Percentiles rank a stretch among this genome's conserved stretches.
Conservation (phyloP, 2,888 invertebrate genomes). For the Celastrina argiolus region DNA sequence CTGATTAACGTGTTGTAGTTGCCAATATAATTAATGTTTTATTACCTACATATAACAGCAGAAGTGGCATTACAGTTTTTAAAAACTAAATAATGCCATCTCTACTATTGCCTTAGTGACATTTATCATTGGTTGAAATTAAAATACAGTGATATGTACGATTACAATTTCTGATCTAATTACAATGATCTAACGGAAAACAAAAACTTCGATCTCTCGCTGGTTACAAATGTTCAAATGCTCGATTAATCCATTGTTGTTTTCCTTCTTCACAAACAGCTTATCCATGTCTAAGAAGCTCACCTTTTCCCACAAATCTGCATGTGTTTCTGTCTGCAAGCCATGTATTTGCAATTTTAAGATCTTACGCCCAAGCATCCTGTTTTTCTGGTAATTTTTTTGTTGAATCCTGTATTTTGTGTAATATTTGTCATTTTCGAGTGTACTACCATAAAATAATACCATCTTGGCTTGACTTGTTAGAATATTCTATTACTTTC, state of each 20-base stretch:
- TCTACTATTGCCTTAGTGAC: background rate
- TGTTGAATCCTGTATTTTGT: too few relatives aligned
- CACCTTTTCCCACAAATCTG: slow-evolving; percentile 15
- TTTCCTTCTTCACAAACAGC: slow-evolving; percentile 21
- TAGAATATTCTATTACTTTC: too few relatives aligned
- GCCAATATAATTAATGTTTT: background rate
- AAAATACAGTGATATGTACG: slow-evolving; percentile 17
- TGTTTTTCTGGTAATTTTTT: background rate
- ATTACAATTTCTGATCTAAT: background rate
- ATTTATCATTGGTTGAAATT: slow-evolving; percentile 25
- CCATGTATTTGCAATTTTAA: background rate
- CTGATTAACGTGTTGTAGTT: background rate
- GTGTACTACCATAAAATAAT: too few relatives aligned
- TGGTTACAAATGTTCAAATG: background rate
- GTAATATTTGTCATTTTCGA: background rate
- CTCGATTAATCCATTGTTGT: slow-evolving; percentile 18
- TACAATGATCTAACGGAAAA: slow-evolving; percentile 5
- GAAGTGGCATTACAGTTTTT: background rate
- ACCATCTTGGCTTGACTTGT: background rate
- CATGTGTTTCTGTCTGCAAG: background rate
- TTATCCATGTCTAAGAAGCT: slow-evolving; percentile 15
- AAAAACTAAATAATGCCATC: background rate
- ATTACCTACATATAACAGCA: background rate
- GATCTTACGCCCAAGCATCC: background rate
- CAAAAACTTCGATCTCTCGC: slow-evolving; percentile 14